Base-by-base conservation (phyloP, 1,140 invertebrate genomes). In the Hydropsyche tenuis region DNA sequence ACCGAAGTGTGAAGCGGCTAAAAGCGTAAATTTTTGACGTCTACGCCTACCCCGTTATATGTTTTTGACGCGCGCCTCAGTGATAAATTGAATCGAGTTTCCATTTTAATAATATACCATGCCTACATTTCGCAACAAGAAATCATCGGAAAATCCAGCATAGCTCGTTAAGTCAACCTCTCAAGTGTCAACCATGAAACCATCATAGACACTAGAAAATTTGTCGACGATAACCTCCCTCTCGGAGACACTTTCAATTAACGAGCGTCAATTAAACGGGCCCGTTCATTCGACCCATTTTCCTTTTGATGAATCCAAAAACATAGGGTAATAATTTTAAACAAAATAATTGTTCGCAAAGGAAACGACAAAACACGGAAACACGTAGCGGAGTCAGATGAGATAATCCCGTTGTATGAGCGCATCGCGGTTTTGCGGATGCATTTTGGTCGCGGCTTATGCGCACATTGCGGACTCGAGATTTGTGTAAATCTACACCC, bases 401-500 rank as follows among this genome's bases (percentile, higher is more conserved):
- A n/a, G 46, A 18, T 48, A 48, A 48, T 18, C 46, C 46, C 16
- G 16, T 48, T 48, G 14, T 48, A 48, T 48, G 46, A 14, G 51
- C 16, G 51, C 12, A 18, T 12, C 7, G 22, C 51, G 22, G 22
- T 23, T 5, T 20, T 56, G 9, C 63, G 63, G 14, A 37, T 51
- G 46, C 46, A 51, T 51, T 51, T 51, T 51, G 14, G 46, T 20
- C 46, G 14, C 3, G 14, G 46, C 14, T 51, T 51, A 30, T 43
- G 42, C 63, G 30, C 42, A 65, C 63, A 45, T 65, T 45, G 63
- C 30, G 30, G 63, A 42, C 42, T 53, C 25, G 30, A 70, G 68
- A 70, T 70, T 70, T 70, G 68, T 70, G 68, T 70, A 70, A 70
- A 70, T 70, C 51, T 56, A 30, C 68, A 56, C 25, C 48, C 25